Evolutionary conservation across 2,797 vertebrate species (phyloP).

Genomic region (Sebastes itinus): DNA sequence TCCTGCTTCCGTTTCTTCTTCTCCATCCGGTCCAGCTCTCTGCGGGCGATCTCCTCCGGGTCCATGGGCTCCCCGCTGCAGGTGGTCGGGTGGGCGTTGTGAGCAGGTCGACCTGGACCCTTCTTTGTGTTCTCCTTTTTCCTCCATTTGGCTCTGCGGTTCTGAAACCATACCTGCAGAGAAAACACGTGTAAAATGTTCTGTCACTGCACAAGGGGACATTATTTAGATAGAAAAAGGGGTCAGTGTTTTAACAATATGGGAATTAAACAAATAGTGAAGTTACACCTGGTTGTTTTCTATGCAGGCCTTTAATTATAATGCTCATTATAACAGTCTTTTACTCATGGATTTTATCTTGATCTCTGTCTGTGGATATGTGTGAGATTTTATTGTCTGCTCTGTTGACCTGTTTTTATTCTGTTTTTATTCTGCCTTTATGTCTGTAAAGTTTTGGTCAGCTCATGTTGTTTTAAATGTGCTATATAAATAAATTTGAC

Average conservation of each 20-base stretch:
- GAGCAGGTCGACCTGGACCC: conserved; percentile 95
- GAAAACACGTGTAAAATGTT: conserved; percentile 12
- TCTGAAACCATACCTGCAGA: conserved; percentile 98
- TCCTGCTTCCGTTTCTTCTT: conserved; percentile 98
- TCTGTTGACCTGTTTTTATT: no score
- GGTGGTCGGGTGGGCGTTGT: conserved; percentile 97
- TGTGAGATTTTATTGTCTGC: no score
- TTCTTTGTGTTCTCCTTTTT: conserved; percentile 99
- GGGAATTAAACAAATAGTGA: conserved; percentile 43
- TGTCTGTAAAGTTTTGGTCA: no score
- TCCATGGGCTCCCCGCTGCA: conserved; percentile 99
- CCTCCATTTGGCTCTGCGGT: conserved; percentile 98
- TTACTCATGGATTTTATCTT: no score
- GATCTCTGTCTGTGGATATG: no score
- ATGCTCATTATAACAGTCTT: no score
- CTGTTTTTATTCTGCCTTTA: no score
- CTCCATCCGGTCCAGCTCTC: conserved; percentile 93
- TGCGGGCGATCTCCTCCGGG: conserved; percentile 95
- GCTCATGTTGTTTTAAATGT: no score
- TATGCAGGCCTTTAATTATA: conserved; percentile 26
- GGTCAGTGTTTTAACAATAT: conserved; percentile 13
- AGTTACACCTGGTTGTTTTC: conserved; percentile 5
- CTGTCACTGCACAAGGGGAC: conserved; percentile 3
- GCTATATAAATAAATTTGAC: no score
- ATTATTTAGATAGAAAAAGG: conserved; percentile 17